Evolutionary conservation across 2,797 vertebrate species (phyloP).

Genomic region (Lycodopsis pacificus): DNA sequence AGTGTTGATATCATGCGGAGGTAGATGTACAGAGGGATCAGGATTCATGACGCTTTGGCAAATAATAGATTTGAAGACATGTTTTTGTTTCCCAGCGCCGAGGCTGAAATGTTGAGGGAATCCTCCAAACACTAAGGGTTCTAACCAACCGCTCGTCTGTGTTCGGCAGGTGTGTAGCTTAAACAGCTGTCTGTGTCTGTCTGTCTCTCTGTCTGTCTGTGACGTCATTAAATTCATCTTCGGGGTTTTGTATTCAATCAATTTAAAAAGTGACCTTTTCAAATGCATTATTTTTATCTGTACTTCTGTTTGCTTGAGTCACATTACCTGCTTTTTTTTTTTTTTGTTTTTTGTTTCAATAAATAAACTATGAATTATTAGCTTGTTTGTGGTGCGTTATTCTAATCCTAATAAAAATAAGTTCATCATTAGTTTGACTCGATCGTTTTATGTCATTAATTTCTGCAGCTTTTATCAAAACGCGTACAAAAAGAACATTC

Average conservation of each 20-base stretch:
- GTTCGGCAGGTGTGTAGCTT: constrained; percentile 50
- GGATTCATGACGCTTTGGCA: constrained; percentile 39
- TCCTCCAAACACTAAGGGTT: constrained; percentile 43
- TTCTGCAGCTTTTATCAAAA: too few species aligned
- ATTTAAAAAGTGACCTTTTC: constrained; percentile 80
- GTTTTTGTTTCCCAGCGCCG: not conserved
- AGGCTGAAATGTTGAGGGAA: constrained; percentile 12
- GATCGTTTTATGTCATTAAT: too few species aligned
- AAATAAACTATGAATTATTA: constrained; percentile 71
- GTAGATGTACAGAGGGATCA: constrained; percentile 57
- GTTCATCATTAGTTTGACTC: too few species aligned
- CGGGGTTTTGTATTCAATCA: constrained; percentile 72
- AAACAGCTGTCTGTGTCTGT: constrained; percentile 9
- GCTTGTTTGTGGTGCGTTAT: not conserved
- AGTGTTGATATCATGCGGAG: not conserved
- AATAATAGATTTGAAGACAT: constrained; percentile 31
- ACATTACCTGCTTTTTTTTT: constrained; percentile 83
- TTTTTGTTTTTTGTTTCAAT: constrained; percentile 80
- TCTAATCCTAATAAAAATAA: not conserved
- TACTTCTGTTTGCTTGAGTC: constrained; percentile 84
- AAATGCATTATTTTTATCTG: constrained; percentile 81
- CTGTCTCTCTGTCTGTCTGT: constrained; percentile 6
- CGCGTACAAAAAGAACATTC: too few species aligned
- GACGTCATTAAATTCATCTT: constrained; percentile 52
- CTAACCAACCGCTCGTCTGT: constrained; percentile 19